Percentiles rank a stretch among this genome's conserved stretches.
Conservation (phyloP, 2,113 vertebrate species). For the Anas platyrhynchos region DNA sequence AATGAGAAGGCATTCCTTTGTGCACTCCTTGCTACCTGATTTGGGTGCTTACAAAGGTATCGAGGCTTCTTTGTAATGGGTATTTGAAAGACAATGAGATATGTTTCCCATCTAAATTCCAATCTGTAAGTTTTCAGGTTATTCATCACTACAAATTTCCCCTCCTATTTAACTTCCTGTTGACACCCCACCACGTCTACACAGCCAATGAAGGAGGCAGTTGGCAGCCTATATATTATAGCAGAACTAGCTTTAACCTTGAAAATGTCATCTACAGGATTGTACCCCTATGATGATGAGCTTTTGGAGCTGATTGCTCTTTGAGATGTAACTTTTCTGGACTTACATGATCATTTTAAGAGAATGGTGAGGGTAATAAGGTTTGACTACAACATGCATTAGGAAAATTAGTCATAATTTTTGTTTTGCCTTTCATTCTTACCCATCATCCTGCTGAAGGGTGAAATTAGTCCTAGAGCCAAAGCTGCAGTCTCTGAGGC, state of each 20-base stretch:
- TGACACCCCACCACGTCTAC: background rate
- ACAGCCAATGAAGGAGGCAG: background rate
- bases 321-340: fast-evolving
- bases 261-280: background rate
- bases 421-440: background rate
- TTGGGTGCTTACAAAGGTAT: background rate
- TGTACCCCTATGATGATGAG: background rate
- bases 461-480: background rate
- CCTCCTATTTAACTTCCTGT: background rate
- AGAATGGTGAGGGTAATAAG: background rate
- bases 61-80: background rate
- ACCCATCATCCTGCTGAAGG: background rate
- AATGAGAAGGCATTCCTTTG: background rate
- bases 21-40: background rate
- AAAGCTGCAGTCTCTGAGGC: background rate
- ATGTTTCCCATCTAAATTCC: slow-evolving; percentile 22
- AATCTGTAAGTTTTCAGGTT: slow-evolving; percentile 5
- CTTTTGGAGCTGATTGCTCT: background rate
- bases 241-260: background rate
- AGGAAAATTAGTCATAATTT: background rate
- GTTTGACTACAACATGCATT: background rate
- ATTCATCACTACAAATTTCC: background rate
- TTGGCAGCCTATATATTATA: background rate
- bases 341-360: background rate
- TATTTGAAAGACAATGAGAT: background rate